These are phyloP conservation scores for Pristis pectinata DNA, from an alignment of 2,797 vertebrate genomes.

Conservation along the genomic window DNA sequence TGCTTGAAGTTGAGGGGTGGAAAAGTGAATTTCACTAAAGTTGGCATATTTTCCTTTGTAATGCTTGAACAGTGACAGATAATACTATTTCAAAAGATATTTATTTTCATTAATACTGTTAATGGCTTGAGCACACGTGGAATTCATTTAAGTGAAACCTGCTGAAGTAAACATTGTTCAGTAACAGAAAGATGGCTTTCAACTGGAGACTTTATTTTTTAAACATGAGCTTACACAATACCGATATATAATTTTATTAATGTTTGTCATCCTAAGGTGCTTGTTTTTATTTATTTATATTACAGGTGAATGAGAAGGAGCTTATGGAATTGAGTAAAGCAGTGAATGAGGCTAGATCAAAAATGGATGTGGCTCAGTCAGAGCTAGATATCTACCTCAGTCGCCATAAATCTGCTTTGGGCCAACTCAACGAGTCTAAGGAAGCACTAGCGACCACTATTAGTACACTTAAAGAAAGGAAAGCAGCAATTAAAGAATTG, in stretches of 20 bases:
- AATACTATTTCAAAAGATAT: background rate
- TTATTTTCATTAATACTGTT: background rate
- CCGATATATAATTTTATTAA: background rate
- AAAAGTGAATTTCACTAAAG: background rate
- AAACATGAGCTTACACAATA: background rate
- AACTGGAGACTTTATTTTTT: background rate
- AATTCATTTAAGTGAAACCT: background rate
- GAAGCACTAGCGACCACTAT: constrained; percentile 66
- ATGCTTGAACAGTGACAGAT: too few species aligned
- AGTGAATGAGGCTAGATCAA: constrained; percentile 80
- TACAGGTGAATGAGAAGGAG: constrained; percentile 75
- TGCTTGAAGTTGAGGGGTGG: background rate
- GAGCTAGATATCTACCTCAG: constrained; percentile 90
- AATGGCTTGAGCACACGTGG: background rate
- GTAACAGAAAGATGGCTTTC: background rate
- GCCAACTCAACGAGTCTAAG: constrained; percentile 70
- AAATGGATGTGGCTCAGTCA: constrained; percentile 78
- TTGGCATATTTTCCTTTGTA: background rate
- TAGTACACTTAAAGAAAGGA: constrained; percentile 72
- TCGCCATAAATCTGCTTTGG: constrained; percentile 74
- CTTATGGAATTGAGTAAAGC: constrained; percentile 80
- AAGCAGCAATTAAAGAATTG: constrained; percentile 69
- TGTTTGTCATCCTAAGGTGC: background rate
- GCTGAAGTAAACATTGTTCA: background rate
- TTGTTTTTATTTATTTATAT: background rate